Evolutionary conservation across 2,888 invertebrate genomes (phyloP).

Genomic region (Cactoblastis cactorum): DNA sequence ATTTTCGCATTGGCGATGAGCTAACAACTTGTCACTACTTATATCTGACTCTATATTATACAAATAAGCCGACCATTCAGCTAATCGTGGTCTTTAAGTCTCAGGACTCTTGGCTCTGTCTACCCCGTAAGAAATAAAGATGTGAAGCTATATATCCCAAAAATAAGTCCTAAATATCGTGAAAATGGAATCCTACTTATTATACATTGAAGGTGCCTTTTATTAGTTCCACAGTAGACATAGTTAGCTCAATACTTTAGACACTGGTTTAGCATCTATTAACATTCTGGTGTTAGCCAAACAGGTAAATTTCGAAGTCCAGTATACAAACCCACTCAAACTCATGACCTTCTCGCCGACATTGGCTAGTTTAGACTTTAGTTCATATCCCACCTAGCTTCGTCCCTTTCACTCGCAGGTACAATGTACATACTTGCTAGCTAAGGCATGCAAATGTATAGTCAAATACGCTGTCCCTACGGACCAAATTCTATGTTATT

Average conservation of each 20-base stretch:
- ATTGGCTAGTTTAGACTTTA: conserved; percentile 7
- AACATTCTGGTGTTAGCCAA: conserved; percentile 14
- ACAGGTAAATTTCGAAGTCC: conserved; percentile 17
- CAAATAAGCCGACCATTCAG: too few species aligned
- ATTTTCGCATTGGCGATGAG: too few species aligned
- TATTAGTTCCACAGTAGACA: neutral
- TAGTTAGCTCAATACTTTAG: conserved; percentile 15
- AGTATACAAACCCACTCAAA: conserved; percentile 6
- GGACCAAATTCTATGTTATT: neutral
- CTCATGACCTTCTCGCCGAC: conserved; percentile 5
- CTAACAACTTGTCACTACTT: too few species aligned
- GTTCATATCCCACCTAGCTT: conserved; percentile 1
- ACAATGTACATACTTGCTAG: conserved; percentile 1
- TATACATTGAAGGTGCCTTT: neutral
- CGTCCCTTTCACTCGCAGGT: conserved; percentile 7
- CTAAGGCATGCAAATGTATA: neutral
- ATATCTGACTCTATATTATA: too few species aligned
- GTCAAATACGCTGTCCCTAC: neutral
- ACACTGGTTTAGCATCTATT: conserved; percentile 16
- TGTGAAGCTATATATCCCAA: too few species aligned
- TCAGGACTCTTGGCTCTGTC: too few species aligned
- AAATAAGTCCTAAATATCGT: too few species aligned
- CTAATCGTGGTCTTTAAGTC: too few species aligned
- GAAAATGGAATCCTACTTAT: too few species aligned
- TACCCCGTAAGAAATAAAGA: too few species aligned